Conservation (phyloP, 2,888 invertebrate species). For the Phrixothrix hirtus region DNA sequence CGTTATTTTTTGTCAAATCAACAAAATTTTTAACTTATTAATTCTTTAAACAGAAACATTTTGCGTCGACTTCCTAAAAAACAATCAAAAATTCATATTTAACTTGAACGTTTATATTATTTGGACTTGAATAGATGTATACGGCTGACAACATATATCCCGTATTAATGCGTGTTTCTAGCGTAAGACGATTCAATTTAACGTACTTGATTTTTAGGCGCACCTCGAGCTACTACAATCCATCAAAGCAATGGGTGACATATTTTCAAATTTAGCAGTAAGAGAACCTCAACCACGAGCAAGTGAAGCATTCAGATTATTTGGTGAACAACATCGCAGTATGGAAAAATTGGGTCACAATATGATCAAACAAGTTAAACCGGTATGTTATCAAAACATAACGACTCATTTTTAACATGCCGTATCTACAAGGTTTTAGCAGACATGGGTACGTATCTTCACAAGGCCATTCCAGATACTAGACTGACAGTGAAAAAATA, state of each 20-base stretch:
- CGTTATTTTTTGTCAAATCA: too few species aligned
- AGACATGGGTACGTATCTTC: slow-evolving; percentile 94
- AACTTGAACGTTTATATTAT: too few species aligned
- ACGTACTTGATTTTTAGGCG: slow-evolving; percentile 57
- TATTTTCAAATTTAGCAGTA: slow-evolving; percentile 92
- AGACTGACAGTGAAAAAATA: slow-evolving; percentile 96
- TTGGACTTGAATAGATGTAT: too few species aligned
- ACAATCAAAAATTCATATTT: too few species aligned
- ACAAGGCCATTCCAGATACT: slow-evolving; percentile 98
- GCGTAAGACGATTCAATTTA: not conserved
- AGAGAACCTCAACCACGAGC: slow-evolving; percentile 94
- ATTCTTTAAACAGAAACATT: too few species aligned
- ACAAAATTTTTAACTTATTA: too few species aligned
- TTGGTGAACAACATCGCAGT: slow-evolving; percentile 91
- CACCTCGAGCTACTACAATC: slow-evolving; percentile 90
- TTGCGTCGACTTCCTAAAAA: too few species aligned
- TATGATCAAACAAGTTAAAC: slow-evolving; percentile 89
- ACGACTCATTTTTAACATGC: too few species aligned
- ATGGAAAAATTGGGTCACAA: slow-evolving; percentile 89
- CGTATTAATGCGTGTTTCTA: too few species aligned
- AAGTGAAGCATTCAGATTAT: slow-evolving; percentile 91
- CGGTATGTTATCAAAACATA: slow-evolving; percentile 72
- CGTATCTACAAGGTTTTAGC: slow-evolving; percentile 76
- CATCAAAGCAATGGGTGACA: slow-evolving; percentile 90
- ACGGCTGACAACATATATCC: too few species aligned